Conservation (phyloP, 2,888 invertebrate genomes). For the Apoda limacodes region DNA sequence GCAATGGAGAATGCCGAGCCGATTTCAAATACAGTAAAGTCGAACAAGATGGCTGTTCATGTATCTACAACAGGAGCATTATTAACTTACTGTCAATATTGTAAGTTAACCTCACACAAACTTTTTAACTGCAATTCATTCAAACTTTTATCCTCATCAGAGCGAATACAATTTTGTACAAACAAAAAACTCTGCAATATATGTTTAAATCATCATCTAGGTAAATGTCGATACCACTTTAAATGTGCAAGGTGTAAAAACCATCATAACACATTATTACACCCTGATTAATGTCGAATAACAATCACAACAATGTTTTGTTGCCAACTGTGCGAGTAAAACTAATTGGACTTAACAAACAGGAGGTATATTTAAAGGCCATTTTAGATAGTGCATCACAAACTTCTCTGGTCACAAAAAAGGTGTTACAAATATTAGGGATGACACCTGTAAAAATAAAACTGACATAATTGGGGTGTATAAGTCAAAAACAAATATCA, state of each 20-base stretch:
- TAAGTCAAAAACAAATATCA: too few relatives aligned
- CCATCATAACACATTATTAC: conserved; percentile 11
- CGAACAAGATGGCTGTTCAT: neutral
- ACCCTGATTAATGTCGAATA: conserved; percentile 5
- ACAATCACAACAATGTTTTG: conserved; percentile 4
- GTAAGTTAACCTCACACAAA: too few relatives aligned
- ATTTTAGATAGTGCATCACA: conserved; percentile 15
- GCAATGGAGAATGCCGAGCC: conserved; percentile 11
- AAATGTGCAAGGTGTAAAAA: conserved; percentile 13
- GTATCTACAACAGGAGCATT: conserved; percentile 9
- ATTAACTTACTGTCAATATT: conserved; percentile 11
- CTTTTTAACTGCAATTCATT: too few relatives aligned
- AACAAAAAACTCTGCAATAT: conserved; percentile 3
- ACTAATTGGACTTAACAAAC: conserved; percentile 7
- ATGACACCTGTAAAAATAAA: too few relatives aligned
- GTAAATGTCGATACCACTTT: conserved; percentile 13
- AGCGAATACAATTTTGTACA: conserved; percentile 6
- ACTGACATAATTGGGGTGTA: too few relatives aligned
- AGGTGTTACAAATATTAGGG: conserved; percentile 5
- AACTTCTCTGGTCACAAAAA: conserved; percentile 6
- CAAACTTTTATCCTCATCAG: conserved; percentile 2
- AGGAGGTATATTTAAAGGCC: conserved; percentile 10
- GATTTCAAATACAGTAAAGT: neutral
- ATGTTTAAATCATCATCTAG: conserved; percentile 9
- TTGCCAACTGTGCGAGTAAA: conserved; percentile 12